Evolutionary conservation across 2,797 vertebrate genomes (phyloP).

Genomic region (Pterois miles): DNA sequence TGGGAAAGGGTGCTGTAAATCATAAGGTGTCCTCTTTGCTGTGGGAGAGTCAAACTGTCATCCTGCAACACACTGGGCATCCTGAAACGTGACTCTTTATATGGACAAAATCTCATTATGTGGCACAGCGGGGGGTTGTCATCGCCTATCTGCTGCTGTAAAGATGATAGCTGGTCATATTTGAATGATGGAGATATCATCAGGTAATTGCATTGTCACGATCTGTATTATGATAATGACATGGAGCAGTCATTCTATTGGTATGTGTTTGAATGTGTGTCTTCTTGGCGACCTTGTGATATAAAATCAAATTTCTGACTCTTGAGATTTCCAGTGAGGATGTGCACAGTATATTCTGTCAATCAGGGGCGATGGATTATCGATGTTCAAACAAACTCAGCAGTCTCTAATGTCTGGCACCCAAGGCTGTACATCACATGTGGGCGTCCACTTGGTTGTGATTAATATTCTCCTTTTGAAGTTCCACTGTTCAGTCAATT

Average conservation of each 20-base stretch:
- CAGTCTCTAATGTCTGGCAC: neutral
- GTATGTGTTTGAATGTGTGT: neutral
- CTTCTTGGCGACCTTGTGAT: neutral
- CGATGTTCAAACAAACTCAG: neutral
- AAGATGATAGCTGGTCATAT: constrained; percentile 39
- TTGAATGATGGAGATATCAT: constrained; percentile 25
- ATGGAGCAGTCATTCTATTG: neutral
- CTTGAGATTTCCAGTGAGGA: neutral
- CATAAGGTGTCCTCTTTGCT: neutral
- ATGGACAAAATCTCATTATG: constrained; percentile 55
- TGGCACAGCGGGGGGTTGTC: constrained; percentile 31
- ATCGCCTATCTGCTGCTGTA: constrained; percentile 20
- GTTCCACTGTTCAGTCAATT: neutral
- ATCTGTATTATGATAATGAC: constrained; percentile 7
- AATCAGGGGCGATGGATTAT: neutral
- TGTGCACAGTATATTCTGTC: neutral
- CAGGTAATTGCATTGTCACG: constrained; percentile 20
- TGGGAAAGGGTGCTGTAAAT: neutral
- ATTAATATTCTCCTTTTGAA: neutral
- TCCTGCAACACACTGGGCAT: neutral
- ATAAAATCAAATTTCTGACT: neutral
- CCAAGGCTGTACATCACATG: neutral
- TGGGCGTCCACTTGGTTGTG: neutral
- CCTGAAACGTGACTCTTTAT: constrained; percentile 10
- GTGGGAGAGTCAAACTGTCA: neutral